Evolutionary conservation across 2,888 invertebrate genomes (phyloP).

Genomic region (Embidobia sp.): DNA sequence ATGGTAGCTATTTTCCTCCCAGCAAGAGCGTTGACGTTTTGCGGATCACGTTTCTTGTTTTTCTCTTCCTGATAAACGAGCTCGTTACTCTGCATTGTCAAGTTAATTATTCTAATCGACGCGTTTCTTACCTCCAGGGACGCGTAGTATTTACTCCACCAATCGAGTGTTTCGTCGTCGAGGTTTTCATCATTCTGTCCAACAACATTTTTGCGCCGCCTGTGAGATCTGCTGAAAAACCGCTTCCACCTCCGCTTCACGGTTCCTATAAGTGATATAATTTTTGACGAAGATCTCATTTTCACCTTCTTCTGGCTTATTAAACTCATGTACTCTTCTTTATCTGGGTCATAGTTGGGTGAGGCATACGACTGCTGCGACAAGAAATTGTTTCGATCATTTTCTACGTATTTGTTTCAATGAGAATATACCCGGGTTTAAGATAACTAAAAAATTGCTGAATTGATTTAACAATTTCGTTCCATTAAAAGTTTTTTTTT

Average conservation of each 20-base stretch:
- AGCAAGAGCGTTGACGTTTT: constrained; percentile 19
- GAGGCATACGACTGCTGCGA: constrained; percentile 68
- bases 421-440: no score
- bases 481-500: no score
- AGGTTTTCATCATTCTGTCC: constrained; percentile 56
- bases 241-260: constrained; percentile 58
- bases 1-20: constrained; percentile 72
- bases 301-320: constrained; percentile 71
- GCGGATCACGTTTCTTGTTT: constrained; percentile 65
- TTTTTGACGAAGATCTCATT: constrained; percentile 56
- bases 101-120: constrained; percentile 34
- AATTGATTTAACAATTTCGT: no score
- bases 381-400: constrained; percentile 5
- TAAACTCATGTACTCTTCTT: constrained; percentile 71
- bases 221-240: constrained; percentile 38
- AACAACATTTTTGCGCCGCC: constrained; percentile 23
- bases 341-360: constrained; percentile 69
- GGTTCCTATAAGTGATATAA: constrained; percentile 51
- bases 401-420: no score
- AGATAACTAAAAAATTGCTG: no score
- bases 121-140: constrained; percentile 78
- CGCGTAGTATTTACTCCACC: constrained; percentile 84
- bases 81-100: constrained; percentile 39
- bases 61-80: constrained; percentile 72
- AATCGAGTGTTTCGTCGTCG: constrained; percentile 81